Conservation (phyloP, 2,113 vertebrate species). For the Gila orcuttii region DNA sequence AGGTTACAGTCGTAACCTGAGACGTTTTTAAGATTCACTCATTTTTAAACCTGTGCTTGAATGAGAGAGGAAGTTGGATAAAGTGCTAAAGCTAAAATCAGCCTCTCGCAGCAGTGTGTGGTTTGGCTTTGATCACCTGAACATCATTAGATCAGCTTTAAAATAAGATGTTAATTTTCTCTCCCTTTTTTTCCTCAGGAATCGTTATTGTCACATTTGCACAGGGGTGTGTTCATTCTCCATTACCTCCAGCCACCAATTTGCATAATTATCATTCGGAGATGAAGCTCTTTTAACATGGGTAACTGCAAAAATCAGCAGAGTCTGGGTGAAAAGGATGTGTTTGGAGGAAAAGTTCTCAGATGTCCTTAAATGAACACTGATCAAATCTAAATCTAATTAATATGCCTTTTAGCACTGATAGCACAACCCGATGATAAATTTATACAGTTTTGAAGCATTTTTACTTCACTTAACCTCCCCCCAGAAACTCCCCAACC, state of each 20-base stretch:
- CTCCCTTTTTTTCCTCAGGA: conserved; percentile 61
- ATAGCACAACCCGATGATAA: background rate
- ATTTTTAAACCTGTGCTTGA: background rate
- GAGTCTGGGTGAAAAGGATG: conserved; percentile 44
- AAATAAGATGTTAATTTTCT: conserved; percentile 68
- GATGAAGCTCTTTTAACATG: conserved; percentile 58
- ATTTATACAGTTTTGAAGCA: background rate
- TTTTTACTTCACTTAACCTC: conserved; percentile 15
- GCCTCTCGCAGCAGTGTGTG: conserved; percentile 59
- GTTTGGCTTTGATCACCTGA: conserved; percentile 66
- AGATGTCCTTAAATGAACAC: conserved; percentile 35
- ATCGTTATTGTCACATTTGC: conserved; percentile 70
- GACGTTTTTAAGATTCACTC: background rate
- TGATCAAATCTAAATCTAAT: conserved; percentile 51
- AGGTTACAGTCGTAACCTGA: too few relatives aligned
- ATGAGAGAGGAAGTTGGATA: background rate
- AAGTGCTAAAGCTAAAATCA: conserved; percentile 66
- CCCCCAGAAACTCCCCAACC: too few relatives aligned
- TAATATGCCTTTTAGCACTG: conserved; percentile 38
- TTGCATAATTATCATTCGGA: conserved; percentile 76
- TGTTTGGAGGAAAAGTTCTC: conserved; percentile 46
- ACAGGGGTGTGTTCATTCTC: conserved; percentile 69
- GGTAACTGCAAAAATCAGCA: conserved; percentile 55
- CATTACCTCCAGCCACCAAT: conserved; percentile 73
- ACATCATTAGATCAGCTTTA: conserved; percentile 52